A percentile compares a stretch with the other conserved stretches of the same genome.
Conservation (phyloP, 1,140 invertebrate species). For the Leptopilina boulardi region DNA sequence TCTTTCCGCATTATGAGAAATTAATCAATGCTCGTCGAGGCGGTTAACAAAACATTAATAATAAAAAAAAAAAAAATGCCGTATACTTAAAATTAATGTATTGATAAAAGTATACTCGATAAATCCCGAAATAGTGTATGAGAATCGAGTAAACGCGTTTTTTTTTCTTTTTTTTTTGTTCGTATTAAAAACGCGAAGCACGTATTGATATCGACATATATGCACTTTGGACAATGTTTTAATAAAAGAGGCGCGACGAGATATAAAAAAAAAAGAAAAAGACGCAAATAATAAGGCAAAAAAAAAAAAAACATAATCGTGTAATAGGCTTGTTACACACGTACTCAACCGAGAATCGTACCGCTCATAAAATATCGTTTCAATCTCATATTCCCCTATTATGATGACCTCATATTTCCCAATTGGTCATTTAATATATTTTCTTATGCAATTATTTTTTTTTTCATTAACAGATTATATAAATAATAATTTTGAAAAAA, state of each 20-base stretch:
- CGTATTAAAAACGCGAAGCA: neutral
- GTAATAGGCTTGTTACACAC: constrained; percentile 66
- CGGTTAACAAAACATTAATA: neutral
- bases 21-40: neutral
- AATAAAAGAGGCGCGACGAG: constrained; percentile 49
- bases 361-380: constrained; percentile 54
- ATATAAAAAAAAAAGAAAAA: constrained; percentile 17
- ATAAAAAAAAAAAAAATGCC: no score
- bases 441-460: neutral
- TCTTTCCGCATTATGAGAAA: neutral
- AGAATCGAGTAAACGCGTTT: constrained; percentile 7
- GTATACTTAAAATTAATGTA: constrained; percentile 6
- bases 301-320: constrained; percentile 55
- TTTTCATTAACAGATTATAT: neutral
- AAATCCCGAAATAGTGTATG: constrained; percentile 1
- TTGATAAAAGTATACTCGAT: constrained; percentile 23
- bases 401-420: neutral
- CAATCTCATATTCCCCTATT: constrained; percentile 38
- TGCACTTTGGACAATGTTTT: neutral
- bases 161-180: no score
- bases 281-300: neutral
- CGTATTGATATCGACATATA: constrained; percentile 19
- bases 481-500: no score
- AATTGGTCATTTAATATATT: neutral
- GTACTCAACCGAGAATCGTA: constrained; percentile 54